phyloP scores from a whole-genome alignment of 2,113 vertebrate genomes.

The Mastomys coucha region DNA sequence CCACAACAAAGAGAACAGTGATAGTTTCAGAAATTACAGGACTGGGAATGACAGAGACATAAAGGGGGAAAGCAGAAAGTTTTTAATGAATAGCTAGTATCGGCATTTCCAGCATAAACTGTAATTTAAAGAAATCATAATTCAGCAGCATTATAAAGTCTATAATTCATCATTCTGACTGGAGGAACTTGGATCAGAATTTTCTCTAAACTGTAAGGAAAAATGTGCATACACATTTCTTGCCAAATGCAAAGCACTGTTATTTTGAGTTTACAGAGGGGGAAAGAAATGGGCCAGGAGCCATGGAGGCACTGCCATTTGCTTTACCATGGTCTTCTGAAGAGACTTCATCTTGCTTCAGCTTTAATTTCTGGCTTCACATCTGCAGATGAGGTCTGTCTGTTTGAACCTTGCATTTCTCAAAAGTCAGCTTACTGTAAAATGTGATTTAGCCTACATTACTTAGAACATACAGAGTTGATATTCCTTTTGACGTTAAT shows the following conservation, averaged over 20 bases:
- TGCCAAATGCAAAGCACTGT: constrained; percentile 72
- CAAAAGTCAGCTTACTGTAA: constrained; percentile 29
- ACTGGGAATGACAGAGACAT: constrained; percentile 74
- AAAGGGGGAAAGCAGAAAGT: constrained; percentile 67
- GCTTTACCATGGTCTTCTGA: not conserved
- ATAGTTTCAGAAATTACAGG: constrained; percentile 75
- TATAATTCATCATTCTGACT: constrained; percentile 77
- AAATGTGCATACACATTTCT: constrained; percentile 64
- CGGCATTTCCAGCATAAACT: constrained; percentile 64
- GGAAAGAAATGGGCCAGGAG: not conserved
- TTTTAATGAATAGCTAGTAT: constrained; percentile 75
- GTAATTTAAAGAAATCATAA: constrained; percentile 78
- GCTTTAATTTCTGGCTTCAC: not conserved
- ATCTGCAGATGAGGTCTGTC: constrained; percentile 17
- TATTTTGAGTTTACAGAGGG: constrained; percentile 62
- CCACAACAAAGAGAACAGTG: constrained; percentile 68
- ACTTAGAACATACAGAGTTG: not conserved
- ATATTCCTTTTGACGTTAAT: constrained; percentile 35
- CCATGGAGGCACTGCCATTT: not conserved
- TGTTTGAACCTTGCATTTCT: not conserved
- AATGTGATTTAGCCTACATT: not conserved
- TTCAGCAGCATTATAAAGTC: constrained; percentile 66
- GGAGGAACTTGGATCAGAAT: constrained; percentile 60
- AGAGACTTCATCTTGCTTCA: not conserved
- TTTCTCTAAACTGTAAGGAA: constrained; percentile 62